Percentiles rank a stretch among this genome's conserved stretches.
Conservation (phyloP, 2,797 vertebrate species). For the Linurgus olivaceus region DNA sequence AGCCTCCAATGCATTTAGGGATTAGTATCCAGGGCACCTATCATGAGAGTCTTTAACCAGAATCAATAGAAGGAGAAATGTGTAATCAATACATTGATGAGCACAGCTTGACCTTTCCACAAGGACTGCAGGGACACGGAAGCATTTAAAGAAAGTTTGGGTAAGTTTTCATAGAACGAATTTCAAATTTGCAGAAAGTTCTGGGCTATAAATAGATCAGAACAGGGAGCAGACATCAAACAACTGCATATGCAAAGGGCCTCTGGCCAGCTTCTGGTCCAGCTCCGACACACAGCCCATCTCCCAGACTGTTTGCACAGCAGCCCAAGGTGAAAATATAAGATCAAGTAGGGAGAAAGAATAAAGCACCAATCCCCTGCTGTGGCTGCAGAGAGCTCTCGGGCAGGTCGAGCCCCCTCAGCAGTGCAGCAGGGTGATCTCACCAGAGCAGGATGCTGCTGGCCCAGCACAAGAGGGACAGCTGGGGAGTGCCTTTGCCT, state of each 20-base stretch:
- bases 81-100: slow-evolving; percentile 36
- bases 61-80: slow-evolving; percentile 52
- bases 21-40: slow-evolving; percentile 43
- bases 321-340: slow-evolving; percentile 11
- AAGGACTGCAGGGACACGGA: background rate
- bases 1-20: background rate
- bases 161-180: background rate
- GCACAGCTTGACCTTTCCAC: slow-evolving; percentile 37
- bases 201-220: background rate
- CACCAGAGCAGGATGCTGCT: rapidly evolving
- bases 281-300: background rate
- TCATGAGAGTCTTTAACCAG: slow-evolving; percentile 34
- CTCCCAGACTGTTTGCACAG: background rate
- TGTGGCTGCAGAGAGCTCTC: background rate
- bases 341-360: background rate
- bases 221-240: slow-evolving; percentile 13
- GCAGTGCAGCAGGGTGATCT: rapidly evolving
- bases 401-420: background rate
- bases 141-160: background rate
- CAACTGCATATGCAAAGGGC: background rate
- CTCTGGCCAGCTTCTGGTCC: slow-evolving; percentile 19
- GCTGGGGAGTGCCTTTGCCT: rapidly evolving
- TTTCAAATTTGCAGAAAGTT: slow-evolving; percentile 23
- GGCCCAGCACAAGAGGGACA: background rate
- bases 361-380: background rate